Conservation (phyloP, 2,797 vertebrate genomes). For the Poecilia picta region DNA sequence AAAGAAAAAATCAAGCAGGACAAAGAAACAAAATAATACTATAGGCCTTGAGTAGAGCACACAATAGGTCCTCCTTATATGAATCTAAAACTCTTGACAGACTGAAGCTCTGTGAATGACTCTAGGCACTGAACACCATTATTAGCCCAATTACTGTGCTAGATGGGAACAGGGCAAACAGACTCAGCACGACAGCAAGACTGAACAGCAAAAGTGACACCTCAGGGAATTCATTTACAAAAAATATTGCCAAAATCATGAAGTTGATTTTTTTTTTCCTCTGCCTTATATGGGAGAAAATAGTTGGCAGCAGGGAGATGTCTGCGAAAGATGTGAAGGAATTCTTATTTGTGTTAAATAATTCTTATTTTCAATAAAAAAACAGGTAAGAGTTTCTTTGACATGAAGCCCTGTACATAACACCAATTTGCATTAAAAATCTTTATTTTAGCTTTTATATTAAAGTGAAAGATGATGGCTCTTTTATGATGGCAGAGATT, state of each 20-base stretch:
- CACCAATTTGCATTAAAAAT: not conserved
- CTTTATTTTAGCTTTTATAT: not conserved
- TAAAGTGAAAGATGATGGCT: too few species aligned
- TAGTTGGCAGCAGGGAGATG: conserved; percentile 1
- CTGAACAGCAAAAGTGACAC: conserved; percentile 40
- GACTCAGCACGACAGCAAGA: conserved; percentile 25
- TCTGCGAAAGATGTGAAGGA: conserved; percentile 1
- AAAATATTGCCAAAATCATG: conserved; percentile 29
- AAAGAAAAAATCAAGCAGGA: not conserved
- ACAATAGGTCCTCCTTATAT: conserved; percentile 19
- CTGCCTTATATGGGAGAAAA: conserved; percentile 7
- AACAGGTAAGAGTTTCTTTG: not conserved
- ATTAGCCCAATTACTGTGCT: conserved; percentile 60
- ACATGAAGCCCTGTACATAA: not conserved
- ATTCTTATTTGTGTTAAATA: conserved; percentile 21
- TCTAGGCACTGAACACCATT: conserved; percentile 32
- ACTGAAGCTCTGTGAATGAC: conserved; percentile 29
- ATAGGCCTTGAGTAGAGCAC: conserved; percentile 21
- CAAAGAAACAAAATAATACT: conserved; percentile 3
- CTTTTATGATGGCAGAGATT: too few species aligned
- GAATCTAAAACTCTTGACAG: conserved; percentile 47
- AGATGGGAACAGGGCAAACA: conserved; percentile 16
- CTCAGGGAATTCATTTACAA: conserved; percentile 36
- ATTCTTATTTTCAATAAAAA: not conserved
- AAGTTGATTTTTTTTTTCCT: conserved; percentile 22